A percentile compares a stretch with the other conserved stretches of the same genome.
phyloP scores from a whole-genome alignment of 2,113 vertebrate species.

The Trogon surrucura region DNA sequence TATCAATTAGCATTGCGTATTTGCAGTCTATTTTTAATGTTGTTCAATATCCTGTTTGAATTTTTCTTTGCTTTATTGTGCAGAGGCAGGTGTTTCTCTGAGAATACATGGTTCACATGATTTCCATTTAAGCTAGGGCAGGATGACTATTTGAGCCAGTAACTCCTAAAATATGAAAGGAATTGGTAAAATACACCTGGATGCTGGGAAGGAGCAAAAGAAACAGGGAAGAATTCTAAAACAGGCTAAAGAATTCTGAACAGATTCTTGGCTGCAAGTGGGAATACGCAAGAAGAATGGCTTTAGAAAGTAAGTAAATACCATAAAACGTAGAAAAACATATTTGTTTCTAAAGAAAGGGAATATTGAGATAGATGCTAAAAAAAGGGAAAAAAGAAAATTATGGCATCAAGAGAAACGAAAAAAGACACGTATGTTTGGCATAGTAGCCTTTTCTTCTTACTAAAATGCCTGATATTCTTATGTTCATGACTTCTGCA shows the following conservation, averaged over 20 bases:
- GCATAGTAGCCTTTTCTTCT: background rate
- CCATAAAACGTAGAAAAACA: background rate
- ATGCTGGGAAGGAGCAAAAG: background rate
- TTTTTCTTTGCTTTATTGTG: background rate
- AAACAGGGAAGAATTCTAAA: background rate
- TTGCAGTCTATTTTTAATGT: background rate
- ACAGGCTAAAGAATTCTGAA: background rate
- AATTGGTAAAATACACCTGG: constrained; percentile 16
- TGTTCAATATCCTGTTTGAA: background rate
- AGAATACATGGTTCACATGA: background rate
- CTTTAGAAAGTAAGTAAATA: constrained; percentile 9
- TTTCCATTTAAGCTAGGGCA: background rate
- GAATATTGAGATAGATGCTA: background rate
- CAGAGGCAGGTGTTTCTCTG: background rate
- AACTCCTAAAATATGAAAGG: constrained; percentile 20
- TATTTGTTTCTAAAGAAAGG: background rate
- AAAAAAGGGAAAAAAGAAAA: background rate
- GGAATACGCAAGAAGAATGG: background rate
- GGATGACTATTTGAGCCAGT: background rate
- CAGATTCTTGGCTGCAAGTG: background rate
- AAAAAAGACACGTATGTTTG: background rate
- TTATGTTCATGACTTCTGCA: background rate
- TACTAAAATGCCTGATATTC: background rate
- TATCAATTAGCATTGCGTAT: background rate
- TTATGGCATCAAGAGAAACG: background rate